Evolutionary conservation across 1,140 invertebrate genomes (phyloP).

Genomic region (Temnothorax curvispinosus): DNA sequence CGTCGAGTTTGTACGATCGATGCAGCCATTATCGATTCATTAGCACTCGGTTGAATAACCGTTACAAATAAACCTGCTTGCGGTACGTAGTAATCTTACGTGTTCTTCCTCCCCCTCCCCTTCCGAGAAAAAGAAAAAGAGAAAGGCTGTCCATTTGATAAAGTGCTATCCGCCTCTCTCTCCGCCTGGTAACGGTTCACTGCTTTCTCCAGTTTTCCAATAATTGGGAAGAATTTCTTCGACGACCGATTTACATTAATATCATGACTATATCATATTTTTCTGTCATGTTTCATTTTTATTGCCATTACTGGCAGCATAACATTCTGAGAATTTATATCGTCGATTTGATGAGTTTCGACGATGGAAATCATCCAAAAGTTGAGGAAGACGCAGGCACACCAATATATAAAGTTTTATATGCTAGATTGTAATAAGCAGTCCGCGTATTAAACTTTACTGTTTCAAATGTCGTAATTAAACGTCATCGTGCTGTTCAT

Average conservation of each 20-base stretch:
- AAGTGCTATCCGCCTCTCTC: conserved; percentile 28
- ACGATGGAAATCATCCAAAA: background rate
- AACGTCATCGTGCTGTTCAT: background rate
- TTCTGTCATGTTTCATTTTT: conserved; percentile 47
- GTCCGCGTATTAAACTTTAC: conserved; percentile 17
- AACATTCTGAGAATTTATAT: conserved; percentile 4
- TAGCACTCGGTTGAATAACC: conserved; percentile 10
- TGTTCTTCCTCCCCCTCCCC: conserved; percentile 31
- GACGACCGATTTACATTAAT: conserved; percentile 60
- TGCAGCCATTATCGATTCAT: conserved; percentile 58
- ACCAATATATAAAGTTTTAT: background rate
- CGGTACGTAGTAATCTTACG: conserved; percentile 52
- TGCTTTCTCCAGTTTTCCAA: conserved; percentile 58
- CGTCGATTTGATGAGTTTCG: conserved; percentile 16
- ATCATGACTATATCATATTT: conserved; percentile 47
- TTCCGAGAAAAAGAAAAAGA: conserved; percentile 20
- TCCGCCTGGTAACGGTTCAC: background rate
- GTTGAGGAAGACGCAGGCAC: background rate
- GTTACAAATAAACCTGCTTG: conserved; percentile 50
- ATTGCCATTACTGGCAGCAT: conserved; percentile 7
- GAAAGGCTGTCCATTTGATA: conserved; percentile 55
- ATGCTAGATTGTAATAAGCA: background rate
- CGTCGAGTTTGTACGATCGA: conserved; percentile 35
- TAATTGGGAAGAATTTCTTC: conserved; percentile 68
- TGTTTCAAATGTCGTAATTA: conserved; percentile 23